Conservation (phyloP, 2,888 invertebrate species). For the Trissolcus brochymenae region DNA sequence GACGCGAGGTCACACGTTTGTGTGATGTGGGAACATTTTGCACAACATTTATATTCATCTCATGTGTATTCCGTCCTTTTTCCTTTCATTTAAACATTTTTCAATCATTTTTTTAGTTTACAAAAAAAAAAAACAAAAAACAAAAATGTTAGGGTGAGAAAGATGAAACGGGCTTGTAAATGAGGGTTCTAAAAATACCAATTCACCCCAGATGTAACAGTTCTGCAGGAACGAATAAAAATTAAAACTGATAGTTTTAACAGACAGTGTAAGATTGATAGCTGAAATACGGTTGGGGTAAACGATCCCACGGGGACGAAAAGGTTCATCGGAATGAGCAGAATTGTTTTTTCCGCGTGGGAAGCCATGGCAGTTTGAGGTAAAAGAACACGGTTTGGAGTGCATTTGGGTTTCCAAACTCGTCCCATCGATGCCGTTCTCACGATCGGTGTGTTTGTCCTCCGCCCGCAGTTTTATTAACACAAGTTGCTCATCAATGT, state of each 20-base stretch:
- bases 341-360: conserved; percentile 27
- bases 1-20: background rate
- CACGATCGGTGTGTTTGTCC: conserved; percentile 24
- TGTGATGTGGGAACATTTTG: conserved; percentile 7
- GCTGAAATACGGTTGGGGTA: conserved; percentile 5
- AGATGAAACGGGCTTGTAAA: no score
- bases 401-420: conserved; percentile 2
- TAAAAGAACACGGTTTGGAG: background rate
- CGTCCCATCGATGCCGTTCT: conserved; percentile 7
- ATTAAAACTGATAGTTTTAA: no score
- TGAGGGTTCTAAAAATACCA: no score
- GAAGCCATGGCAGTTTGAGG: conserved; percentile 20
- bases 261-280: background rate
- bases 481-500: no score
- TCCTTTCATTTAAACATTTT: no score
- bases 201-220: no score
- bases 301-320: conserved; percentile 19
- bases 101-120: no score
- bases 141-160: no score
- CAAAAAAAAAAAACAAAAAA: no score
- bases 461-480: background rate
- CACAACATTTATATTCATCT: no score
- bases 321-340: conserved; percentile 15
- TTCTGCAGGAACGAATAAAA: no score
- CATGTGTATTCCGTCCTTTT: background rate